Evolutionary conservation across 2,797 vertebrate genomes (phyloP), one percentile per base, ranked within the genome.

Genomic region (Anguilla pacifica): DNA sequence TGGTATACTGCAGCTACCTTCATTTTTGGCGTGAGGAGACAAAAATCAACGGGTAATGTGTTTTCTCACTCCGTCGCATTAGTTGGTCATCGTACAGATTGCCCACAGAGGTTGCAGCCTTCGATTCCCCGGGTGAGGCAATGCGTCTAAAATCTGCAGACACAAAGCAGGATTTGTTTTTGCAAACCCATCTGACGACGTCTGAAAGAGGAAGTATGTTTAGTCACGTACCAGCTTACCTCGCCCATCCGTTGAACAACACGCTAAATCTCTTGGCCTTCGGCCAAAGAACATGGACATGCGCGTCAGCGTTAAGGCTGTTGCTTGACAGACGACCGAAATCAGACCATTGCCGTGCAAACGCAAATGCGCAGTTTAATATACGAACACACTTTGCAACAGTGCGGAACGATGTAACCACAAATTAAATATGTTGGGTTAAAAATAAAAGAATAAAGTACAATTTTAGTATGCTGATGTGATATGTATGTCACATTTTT

Each of bases 201-300:
- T 96, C 95, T 95, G 93, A 96, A 97, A 96, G 96, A 97, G 97
- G 97, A 97, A 97, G 97, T 96, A 94, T 94, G 95, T 93, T 96
- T 93, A 96, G 96, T 97, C 96, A 97, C 96, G 95, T 96, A 97
- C 93, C 93, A 93, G 70, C 83, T 86, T 89, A 88, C 89, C 91
- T 92, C 89, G 88, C 90, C 92, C 94, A 95, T 94, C 94, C 94
- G 94, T 87, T 86, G 90, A 91, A 90, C 90, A 91, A 92, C 90
- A 91, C 88, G 88, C 90, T 43, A 86, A 82, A 77, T 86, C 83
- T 39, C 59, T 82, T 86, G 90, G 89, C 87, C 46, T 25, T 17
- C 10, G 31, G 88, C 91, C 90, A 86, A 84, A 86, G 74, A 87
- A 86, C 89, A 53, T 31, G 79, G 70, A 77, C 89, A 84, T 87